phyloP scores from a whole-genome alignment of 1,140 invertebrate species.

The Conus betulinus region DNA sequence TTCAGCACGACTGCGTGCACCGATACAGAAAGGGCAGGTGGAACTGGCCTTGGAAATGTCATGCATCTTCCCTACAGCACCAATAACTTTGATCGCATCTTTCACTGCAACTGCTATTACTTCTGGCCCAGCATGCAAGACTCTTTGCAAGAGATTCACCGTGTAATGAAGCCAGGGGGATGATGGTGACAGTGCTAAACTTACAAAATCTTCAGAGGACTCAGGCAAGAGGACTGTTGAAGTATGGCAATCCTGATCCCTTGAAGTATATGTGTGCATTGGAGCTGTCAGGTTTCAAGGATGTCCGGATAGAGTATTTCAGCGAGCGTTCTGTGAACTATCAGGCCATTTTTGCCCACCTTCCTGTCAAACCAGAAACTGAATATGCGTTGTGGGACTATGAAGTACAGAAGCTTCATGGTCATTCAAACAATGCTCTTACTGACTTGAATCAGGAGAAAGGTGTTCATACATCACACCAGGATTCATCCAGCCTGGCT shows the following conservation, averaged over 20 bases:
- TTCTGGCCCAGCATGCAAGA: conserved; percentile 58
- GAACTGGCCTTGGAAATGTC: conserved; percentile 49
- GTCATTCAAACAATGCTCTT: too few relatives aligned
- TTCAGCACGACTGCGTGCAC: conserved; percentile 25
- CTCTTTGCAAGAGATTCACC: conserved; percentile 49
- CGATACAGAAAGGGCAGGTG: conserved; percentile 53
- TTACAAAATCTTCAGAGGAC: conserved; percentile 33
- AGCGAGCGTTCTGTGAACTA: conserved; percentile 40
- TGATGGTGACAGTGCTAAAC: conserved; percentile 58
- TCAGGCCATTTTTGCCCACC: conserved; percentile 53
- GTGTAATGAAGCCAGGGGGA: conserved; percentile 60
- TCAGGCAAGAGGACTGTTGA: conserved; percentile 43
- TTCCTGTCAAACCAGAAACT: conserved; percentile 37
- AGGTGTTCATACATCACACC: too few relatives aligned
- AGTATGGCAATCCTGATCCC: conserved; percentile 53
- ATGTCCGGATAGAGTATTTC: conserved; percentile 52
- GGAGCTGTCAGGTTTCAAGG: conserved; percentile 52
- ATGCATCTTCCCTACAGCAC: conserved; percentile 45
- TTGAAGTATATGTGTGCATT: conserved; percentile 56
- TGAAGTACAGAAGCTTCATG: too few relatives aligned
- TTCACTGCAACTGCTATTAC: conserved; percentile 63
- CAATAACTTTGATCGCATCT: conserved; percentile 55
- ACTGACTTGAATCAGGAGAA: too few relatives aligned
- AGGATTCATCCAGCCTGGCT: too few relatives aligned
- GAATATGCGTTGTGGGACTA: too few relatives aligned